A percentile compares a stretch with the other conserved stretches of the same genome.
phyloP scores from a whole-genome alignment of 2,797 vertebrate species.

The Channa striata region DNA sequence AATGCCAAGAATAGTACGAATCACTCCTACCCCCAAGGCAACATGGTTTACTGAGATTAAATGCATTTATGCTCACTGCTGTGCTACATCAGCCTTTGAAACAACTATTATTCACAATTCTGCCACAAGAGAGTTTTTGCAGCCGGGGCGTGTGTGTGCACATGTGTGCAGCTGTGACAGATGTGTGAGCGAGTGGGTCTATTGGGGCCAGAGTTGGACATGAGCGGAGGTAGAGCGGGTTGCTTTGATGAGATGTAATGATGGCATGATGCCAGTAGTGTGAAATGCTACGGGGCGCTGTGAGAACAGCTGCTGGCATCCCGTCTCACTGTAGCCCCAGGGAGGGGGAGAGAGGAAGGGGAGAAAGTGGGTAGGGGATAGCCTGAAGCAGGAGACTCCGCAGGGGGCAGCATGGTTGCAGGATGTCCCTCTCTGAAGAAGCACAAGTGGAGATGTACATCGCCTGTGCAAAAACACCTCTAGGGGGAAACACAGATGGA shows the following conservation, averaged over 20 bases:
- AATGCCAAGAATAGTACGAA: slow-evolving; percentile 67
- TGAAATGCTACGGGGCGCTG: slow-evolving; percentile 67
- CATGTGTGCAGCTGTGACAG: slow-evolving; percentile 46
- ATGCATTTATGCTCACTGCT: slow-evolving; percentile 66
- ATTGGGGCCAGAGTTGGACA: slow-evolving; percentile 58
- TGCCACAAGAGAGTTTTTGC: slow-evolving; percentile 25
- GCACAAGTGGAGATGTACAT: slow-evolving; percentile 52
- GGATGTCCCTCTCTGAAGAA: slow-evolving; percentile 65
- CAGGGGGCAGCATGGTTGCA: slow-evolving; percentile 70
- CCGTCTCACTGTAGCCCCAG: slow-evolving; percentile 66
- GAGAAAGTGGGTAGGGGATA: slow-evolving; percentile 64
- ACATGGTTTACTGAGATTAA: slow-evolving; percentile 69
- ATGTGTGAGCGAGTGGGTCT: slow-evolving; percentile 58
- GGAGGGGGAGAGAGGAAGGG: slow-evolving; percentile 52
- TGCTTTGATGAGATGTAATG: slow-evolving; percentile 70
- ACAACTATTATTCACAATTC: slow-evolving; percentile 52
- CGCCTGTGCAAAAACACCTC: slow-evolving; percentile 60
- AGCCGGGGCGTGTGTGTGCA: background rate
- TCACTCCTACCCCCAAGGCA: slow-evolving; percentile 60
- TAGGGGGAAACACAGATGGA: slow-evolving; percentile 73
- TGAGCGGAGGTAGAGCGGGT: slow-evolving; percentile 51
- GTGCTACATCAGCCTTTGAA: slow-evolving; percentile 64
- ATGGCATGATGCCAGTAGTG: slow-evolving; percentile 74
- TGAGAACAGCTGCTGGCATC: slow-evolving; percentile 76
- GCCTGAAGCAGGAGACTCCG: slow-evolving; percentile 70